Evolutionary conservation across 1,140 invertebrate genomes (phyloP).

Genomic region (Heliconius hermathena): DNA sequence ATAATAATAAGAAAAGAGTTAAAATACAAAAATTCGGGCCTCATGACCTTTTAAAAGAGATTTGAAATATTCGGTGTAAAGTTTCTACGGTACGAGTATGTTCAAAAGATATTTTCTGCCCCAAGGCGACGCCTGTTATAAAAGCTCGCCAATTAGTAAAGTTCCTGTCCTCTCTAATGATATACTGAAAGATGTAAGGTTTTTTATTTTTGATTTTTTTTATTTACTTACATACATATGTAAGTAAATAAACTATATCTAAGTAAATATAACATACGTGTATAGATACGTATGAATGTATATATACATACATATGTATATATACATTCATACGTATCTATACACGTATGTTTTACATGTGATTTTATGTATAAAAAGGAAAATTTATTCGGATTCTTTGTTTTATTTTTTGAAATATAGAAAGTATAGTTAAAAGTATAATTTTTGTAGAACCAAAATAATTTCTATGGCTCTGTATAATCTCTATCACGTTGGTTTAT

Average conservation of each 20-base stretch:
- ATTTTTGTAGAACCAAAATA: no score
- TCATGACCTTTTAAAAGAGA: constrained; percentile 13
- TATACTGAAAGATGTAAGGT: neutral
- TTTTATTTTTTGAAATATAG: no score
- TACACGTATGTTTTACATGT: neutral
- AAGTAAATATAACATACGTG: no score
- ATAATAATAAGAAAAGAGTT: neutral
- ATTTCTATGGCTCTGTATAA: no score
- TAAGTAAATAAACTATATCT: no score
- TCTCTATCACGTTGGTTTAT: no score
- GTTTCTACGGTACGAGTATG: constrained; percentile 14
- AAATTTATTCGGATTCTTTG: no score
- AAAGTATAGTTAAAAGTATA: no score
- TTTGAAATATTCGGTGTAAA: constrained; percentile 21
- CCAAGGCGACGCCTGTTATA: constrained; percentile 16
- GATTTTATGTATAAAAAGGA: no score
- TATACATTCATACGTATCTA: no score
- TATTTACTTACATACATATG: neutral
- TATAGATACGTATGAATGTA: no score
- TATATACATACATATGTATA: no score
- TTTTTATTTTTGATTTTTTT: neutral
- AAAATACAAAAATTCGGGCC: neutral
- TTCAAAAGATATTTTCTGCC: constrained; percentile 26
- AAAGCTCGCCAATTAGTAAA: constrained; percentile 27
- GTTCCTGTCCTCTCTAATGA: constrained; percentile 21